Conservation (phyloP, 2,888 invertebrate genomes). For the Philaethria dido region DNA sequence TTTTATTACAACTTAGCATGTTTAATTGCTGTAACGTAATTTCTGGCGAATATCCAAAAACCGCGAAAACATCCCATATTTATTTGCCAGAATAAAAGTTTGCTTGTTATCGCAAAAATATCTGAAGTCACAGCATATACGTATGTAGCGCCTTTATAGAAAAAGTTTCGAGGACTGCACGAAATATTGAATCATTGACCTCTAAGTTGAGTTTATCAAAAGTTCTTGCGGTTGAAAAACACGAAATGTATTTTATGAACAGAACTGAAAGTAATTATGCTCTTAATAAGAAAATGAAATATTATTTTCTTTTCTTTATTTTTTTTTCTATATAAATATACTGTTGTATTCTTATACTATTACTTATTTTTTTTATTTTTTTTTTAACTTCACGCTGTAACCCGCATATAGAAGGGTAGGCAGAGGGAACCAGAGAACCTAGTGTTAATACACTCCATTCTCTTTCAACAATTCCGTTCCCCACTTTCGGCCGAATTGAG, state of each 20-base stretch:
- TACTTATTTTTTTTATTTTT: too few relatives aligned
- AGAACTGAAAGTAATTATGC: constrained; percentile 9
- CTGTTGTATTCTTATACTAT: too few relatives aligned
- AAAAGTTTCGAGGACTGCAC: constrained; percentile 68
- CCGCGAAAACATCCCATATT: constrained; percentile 54
- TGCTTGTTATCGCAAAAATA: constrained; percentile 78
- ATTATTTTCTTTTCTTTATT: constrained; percentile 22
- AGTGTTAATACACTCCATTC: too few relatives aligned
- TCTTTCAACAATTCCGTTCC: too few relatives aligned
- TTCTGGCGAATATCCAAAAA: constrained; percentile 55
- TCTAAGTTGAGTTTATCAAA: constrained; percentile 35
- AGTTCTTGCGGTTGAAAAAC: constrained; percentile 38
- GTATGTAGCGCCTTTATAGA: constrained; percentile 61
- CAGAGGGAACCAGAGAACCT: too few relatives aligned
- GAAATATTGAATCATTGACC: constrained; percentile 55
- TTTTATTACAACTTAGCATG: constrained; percentile 13
- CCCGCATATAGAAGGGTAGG: too few relatives aligned
- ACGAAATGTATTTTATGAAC: constrained; percentile 15
- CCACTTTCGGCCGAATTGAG: too few relatives aligned
- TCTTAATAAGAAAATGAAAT: neutral
- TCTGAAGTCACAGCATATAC: constrained; percentile 67
- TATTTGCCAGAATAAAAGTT: constrained; percentile 66
- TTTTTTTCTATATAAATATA: constrained; percentile 6
- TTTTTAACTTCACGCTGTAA: too few relatives aligned
- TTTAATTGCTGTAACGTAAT: constrained; percentile 39